Base-by-base conservation (phyloP, 2,888 invertebrate genomes). In the Eupelmus urozonus region DNA sequence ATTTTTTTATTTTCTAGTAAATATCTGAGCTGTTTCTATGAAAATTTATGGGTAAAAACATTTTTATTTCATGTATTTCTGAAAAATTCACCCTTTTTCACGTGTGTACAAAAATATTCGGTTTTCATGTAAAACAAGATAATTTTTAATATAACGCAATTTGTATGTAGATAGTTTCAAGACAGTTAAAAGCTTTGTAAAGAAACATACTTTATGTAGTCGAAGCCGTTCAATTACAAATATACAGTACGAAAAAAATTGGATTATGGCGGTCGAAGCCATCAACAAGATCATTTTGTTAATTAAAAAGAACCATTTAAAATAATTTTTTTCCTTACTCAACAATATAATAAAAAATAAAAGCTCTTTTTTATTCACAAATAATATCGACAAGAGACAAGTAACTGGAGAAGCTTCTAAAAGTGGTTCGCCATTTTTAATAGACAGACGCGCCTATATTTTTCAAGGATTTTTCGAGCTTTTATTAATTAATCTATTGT, bases 401-500 rank as follows among this genome's bases (percentile, higher is more conserved):
- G 51, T 51, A 59, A 59, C 57, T 18, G 34, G 9, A 3, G 5
- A 34, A 34, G 34, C 9, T 34, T 34, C 9, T 34, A 42, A 69
- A 34, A 45, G 18, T 13, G 16, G 18, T 57, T 59, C 29, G 25
- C 57, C 57, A 59, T 42, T 42, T 69, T 69, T 59, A 67, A 40
- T 67, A 53, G 40, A 42, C 57, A n/a, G 69, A 45, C 69, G 40
- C 69, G 20, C 69, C 69, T 59, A 40, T 45, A 20, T 69, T 69
- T 69, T 16, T 57, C 69, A 45, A 69, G 23, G 69, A 57, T 45
- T 13, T 13, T 13, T 29, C 20, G 23, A 20, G 13, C 20, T n/a
- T 59, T 69, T 45, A 59, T 59, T 25, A 42, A 69, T 59, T 57
- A 27, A 59, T 57, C 18, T 18, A n/a, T 13, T 29, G 51, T n/a